Conservation (phyloP, 1,140 invertebrate species). For the Calliphora vicina region DNA sequence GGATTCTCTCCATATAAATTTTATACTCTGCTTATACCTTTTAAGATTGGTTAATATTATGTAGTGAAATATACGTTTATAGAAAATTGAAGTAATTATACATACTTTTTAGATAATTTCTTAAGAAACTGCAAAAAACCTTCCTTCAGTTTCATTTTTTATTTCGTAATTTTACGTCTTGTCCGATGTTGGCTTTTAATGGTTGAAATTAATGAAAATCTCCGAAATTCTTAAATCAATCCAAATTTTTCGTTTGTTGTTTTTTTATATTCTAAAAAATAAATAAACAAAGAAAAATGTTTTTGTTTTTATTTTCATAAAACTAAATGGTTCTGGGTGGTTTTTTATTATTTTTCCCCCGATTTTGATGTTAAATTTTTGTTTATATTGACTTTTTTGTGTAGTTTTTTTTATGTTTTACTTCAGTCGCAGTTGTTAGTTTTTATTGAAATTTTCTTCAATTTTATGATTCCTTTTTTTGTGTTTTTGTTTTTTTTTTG, state of each 20-base stretch:
- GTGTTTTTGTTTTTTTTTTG: conserved; percentile 22
- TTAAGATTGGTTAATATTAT: no score
- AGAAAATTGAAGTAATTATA: not conserved
- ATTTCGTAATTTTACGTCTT: no score
- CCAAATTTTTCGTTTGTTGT: not conserved
- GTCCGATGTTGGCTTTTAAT: no score
- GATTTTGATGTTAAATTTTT: conserved; percentile 27
- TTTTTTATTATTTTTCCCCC: conserved; percentile 16
- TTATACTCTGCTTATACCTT: no score
- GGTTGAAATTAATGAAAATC: not conserved
- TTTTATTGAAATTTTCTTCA: conserved; percentile 7
- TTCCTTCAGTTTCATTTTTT: not conserved
- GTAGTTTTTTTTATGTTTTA: not conserved
- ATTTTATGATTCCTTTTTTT: conserved; percentile 1
- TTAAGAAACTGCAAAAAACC: not conserved
- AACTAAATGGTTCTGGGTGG: conserved; percentile 11
- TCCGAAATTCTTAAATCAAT: not conserved
- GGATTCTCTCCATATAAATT: no score
- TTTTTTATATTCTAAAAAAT: conserved; percentile 23
- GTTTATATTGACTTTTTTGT: conserved; percentile 22
- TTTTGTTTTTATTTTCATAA: conserved; percentile 19
- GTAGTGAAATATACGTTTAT: no score
- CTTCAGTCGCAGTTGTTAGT: conserved; percentile 1
- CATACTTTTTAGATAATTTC: not conserved
- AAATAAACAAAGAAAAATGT: conserved; percentile 20